Percentiles rank a stretch among this genome's conserved stretches.
These are phyloP conservation scores for Ranitomeya variabilis DNA, from an alignment of 2,113 vertebrate genomes.

Conservation along the genomic window DNA sequence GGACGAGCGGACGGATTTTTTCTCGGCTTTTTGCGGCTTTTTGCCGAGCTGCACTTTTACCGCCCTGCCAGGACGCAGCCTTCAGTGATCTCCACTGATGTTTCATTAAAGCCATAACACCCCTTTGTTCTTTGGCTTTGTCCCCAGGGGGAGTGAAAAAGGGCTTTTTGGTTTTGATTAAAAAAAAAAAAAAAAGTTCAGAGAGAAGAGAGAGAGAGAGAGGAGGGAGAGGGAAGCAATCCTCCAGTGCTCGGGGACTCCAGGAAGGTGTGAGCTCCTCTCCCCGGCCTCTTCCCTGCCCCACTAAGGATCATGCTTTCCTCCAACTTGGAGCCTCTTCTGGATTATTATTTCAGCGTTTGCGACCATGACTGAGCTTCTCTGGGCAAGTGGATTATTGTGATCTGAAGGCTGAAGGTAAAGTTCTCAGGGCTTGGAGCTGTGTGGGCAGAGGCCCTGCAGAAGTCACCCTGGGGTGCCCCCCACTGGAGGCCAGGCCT, in stretches of 20 bases:
- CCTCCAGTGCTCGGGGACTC: slow-evolving; percentile 43
- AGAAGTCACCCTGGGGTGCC: too few relatives aligned
- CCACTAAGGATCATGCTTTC: slow-evolving; percentile 33
- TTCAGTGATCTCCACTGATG: slow-evolving; percentile 58
- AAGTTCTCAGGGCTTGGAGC: background rate
- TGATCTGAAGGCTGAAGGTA: background rate
- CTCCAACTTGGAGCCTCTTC: slow-evolving; percentile 8
- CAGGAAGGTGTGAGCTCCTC: slow-evolving; percentile 41
- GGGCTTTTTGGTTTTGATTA: slow-evolving; percentile 59
- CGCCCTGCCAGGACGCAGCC: slow-evolving; percentile 42
- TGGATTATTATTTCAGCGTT: slow-evolving; percentile 26
- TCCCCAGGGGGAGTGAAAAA: slow-evolving; percentile 58
- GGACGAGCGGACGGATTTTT: background rate
- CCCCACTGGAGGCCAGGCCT: too few relatives aligned
- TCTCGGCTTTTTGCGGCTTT: background rate
- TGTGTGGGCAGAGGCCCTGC: background rate
- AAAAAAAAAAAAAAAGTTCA: slow-evolving; percentile 57
- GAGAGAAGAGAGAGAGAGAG: background rate
- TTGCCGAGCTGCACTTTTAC: background rate
- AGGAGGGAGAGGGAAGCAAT: slow-evolving; percentile 41
- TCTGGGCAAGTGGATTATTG: slow-evolving; percentile 32
- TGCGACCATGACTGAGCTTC: slow-evolving; percentile 18
- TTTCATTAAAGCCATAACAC: slow-evolving; percentile 60
- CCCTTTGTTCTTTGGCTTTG: slow-evolving; percentile 58
- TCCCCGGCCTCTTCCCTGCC: slow-evolving; percentile 6